phyloP scores from a whole-genome alignment of 2,113 vertebrate genomes.

The Propithecus coquereli region DNA sequence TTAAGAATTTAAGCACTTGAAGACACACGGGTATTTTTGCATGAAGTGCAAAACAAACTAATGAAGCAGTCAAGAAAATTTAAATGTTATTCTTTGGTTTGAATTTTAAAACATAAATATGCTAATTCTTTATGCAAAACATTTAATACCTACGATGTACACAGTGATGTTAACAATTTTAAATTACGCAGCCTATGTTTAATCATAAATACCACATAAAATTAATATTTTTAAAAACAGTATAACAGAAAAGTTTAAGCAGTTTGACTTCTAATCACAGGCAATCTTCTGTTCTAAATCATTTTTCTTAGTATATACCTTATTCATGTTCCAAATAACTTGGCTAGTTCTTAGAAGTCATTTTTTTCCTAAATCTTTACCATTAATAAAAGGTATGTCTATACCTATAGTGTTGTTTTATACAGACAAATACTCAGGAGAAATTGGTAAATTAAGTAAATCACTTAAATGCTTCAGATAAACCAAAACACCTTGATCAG shows the following conservation, averaged over 20 bases:
- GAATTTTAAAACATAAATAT: background rate
- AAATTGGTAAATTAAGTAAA: background rate
- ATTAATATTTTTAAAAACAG: background rate
- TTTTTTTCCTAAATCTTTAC: background rate
- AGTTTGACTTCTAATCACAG: background rate
- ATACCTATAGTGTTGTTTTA: background rate
- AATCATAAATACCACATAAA: slow-evolving; percentile 25
- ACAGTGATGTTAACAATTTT: background rate
- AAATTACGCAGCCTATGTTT: background rate
- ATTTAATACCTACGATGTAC: background rate
- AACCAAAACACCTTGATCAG: background rate
- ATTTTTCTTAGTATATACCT: background rate
- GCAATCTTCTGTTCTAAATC: background rate
- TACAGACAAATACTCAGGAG: background rate
- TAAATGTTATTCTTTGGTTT: slow-evolving; percentile 11
- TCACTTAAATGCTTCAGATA: background rate
- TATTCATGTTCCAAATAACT: background rate
- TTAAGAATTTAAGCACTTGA: slow-evolving; percentile 2
- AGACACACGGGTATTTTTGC: background rate
- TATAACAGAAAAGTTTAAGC: background rate
- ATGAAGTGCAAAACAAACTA: slow-evolving; percentile 15
- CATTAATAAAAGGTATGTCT: background rate
- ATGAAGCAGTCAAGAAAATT: background rate
- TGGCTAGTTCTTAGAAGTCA: background rate
- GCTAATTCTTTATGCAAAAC: slow-evolving; percentile 3